Conservation (phyloP, 2,888 invertebrate species). For the Julus scandinavius region DNA sequence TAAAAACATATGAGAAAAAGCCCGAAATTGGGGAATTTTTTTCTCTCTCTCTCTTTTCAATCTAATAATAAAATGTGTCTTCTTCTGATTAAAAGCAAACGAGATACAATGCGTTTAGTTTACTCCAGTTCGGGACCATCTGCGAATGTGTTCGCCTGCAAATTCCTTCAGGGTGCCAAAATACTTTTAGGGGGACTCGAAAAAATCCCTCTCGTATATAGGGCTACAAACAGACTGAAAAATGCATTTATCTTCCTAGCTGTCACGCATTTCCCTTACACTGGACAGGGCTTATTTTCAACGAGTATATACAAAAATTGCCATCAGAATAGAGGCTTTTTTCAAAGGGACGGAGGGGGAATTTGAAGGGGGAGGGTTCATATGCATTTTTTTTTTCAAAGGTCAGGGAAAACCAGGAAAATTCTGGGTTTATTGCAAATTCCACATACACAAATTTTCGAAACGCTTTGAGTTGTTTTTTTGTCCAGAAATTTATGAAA, state of each 20-base stretch:
- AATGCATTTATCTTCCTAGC: slow-evolving; percentile 41
- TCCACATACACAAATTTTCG: not conserved
- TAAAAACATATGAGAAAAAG: slow-evolving; percentile 45
- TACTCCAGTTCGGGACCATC: not conserved
- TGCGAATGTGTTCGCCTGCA: slow-evolving; percentile 34
- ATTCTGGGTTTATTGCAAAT: not conserved
- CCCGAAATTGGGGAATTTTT: slow-evolving; percentile 16
- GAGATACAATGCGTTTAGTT: slow-evolving; percentile 30
- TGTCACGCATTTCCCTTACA: slow-evolving; percentile 45
- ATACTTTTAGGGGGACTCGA: slow-evolving; percentile 43
- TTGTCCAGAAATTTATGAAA: not conserved
- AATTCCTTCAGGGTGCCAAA: slow-evolving; percentile 46
- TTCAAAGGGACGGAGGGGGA: slow-evolving; percentile 22
- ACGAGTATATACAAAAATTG: not conserved
- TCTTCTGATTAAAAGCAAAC: slow-evolving; percentile 21
- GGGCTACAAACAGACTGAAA: slow-evolving; percentile 22
- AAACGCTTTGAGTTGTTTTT: not conserved
- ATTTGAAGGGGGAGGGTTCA: not conserved
- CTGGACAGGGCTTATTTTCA: slow-evolving; percentile 46
- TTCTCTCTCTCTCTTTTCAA: not conserved
- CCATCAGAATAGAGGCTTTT: not conserved
- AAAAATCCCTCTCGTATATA: not conserved
- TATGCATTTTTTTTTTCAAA: not conserved
- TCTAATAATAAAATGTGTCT: slow-evolving; percentile 46
- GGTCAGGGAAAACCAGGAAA: not conserved